Base-by-base conservation (phyloP, 2,797 vertebrate genomes). In the Taeniopygia guttata region DNA sequence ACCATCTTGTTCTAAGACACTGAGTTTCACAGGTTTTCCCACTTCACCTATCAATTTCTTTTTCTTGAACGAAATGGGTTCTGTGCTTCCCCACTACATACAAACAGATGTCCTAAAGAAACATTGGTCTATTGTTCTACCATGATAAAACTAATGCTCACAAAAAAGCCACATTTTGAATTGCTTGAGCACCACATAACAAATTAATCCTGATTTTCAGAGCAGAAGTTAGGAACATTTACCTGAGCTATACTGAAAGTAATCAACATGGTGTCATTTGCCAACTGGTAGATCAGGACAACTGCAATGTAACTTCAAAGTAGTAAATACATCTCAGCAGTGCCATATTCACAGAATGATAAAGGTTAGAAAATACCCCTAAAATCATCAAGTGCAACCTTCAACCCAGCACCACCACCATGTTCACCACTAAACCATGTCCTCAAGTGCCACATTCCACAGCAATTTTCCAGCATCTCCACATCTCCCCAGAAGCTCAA, bases 51-150 rank as follows among this genome's bases (percentile, higher is more conserved):
- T 22, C 7, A 6, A 40, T 54, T 81, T 59, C 46, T 64, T 5
- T 55, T 70, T 43, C 58, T 72, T 22, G 32, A 60, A 64, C 0
- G 3, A 88, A 86, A 78, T 3, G 5, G 11, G 29, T 23, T 74
- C 45, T 43, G 8, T 54, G 55, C 29, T 64, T 78, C 36, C 34
- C 8, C 36, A 26, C n/a, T 51, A 54, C 19, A 8, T 6, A 54
- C 0, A 34, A 34, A 70, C 6, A 68, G 45, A 56, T 20, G 11
- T 49, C 10, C 10, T 87, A 38, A 79, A n/a, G 32, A 82, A 78
- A 30, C 0, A 1, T 0, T 55, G 14, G 17, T 43, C 22, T 66
- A 0, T 7, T 63, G 16, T 17, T 89, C 48, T 48, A 27, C 64
- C 16, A 5, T 0, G 0, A 43, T 42, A 32, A 67, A 38, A 60